These are phyloP conservation scores for Saccopteryx bilineata DNA, from an alignment of 2,113 vertebrate species.

Conservation along the genomic window DNA sequence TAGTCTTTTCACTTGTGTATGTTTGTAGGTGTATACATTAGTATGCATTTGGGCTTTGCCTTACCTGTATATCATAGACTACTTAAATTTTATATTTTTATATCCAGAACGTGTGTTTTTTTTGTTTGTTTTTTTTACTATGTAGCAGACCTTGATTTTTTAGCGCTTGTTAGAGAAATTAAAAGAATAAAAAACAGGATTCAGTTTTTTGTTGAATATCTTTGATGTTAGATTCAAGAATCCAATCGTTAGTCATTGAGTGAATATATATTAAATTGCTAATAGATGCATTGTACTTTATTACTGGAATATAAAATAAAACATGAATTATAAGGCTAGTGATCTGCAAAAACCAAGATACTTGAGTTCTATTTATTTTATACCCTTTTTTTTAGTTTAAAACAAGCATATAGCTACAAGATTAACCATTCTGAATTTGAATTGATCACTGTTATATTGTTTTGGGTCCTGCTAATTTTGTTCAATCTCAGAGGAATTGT, in stretches of 20 bases:
- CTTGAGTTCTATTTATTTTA: neutral
- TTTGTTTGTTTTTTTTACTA: conserved; percentile 49
- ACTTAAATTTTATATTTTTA: conserved; percentile 50
- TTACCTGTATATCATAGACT: neutral
- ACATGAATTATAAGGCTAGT: neutral
- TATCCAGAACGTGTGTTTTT: neutral
- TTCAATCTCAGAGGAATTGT: neutral
- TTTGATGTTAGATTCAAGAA: neutral
- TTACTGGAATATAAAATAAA: conserved; percentile 41
- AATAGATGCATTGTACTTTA: neutral
- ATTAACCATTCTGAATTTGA: conserved; percentile 19
- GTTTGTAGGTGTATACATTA: neutral
- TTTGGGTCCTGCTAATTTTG: neutral
- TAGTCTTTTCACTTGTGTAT: neutral
- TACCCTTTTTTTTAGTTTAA: conserved; percentile 10
- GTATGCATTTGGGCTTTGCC: neutral
- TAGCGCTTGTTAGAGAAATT: neutral
- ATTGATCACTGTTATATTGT: conserved; percentile 17
- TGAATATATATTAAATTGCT: conserved; percentile 22
- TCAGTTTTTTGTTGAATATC: conserved; percentile 10
- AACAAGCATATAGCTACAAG: neutral
- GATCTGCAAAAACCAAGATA: neutral
- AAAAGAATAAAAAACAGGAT: neutral
- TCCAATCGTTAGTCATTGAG: conserved; percentile 16
- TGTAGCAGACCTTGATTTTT: conserved; percentile 50